Evolutionary conservation across 2,888 invertebrate genomes (phyloP).

Genomic region (Tetanocera ferruginea): DNA sequence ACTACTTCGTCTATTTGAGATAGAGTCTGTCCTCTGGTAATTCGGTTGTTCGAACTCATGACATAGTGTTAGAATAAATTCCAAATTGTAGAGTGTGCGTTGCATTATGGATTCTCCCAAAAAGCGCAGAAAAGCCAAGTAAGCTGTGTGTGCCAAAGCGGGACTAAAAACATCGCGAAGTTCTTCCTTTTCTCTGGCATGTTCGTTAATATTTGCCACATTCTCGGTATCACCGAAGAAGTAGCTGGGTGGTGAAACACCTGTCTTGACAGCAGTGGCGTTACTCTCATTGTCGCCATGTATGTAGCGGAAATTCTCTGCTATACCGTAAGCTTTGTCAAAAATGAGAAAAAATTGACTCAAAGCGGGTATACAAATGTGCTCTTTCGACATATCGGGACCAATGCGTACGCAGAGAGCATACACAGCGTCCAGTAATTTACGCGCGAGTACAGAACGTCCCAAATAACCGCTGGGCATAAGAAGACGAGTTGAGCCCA

Average conservation of each 20-base stretch:
- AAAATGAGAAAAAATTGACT: conserved; percentile 86
- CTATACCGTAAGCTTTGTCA: conserved; percentile 74
- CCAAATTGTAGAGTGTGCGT: conserved; percentile 81
- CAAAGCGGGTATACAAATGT: conserved; percentile 79
- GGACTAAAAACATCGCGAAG: conserved; percentile 85
- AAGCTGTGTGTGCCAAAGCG: conserved; percentile 87
- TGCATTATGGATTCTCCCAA: conserved; percentile 81
- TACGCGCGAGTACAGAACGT: conserved; percentile 82
- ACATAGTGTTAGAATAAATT: conserved; percentile 83
- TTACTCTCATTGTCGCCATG: conserved; percentile 54
- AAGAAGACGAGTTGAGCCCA: conserved; percentile 82
- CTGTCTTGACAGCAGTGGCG: conserved; percentile 54
- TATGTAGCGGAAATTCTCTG: conserved; percentile 55
- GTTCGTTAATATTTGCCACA: conserved; percentile 47
- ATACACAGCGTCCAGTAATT: conserved; percentile 85
- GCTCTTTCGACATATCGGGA: conserved; percentile 81
- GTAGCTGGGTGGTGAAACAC: conserved; percentile 51
- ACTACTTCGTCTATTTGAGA: conserved; percentile 36
- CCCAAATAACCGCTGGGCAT: conserved; percentile 87
- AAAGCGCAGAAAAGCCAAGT: conserved; percentile 81
- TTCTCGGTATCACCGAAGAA: conserved; percentile 46
- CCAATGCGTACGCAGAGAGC: conserved; percentile 83
- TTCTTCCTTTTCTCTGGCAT: conserved; percentile 78
- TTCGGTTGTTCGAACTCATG: conserved; percentile 77
- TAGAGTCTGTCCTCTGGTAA: conserved; percentile 52